Percentiles rank a stretch among this genome's conserved stretches.
Evolutionary conservation across 2,113 vertebrate species (phyloP).

Genomic region (Brevimyrus niger): DNA sequence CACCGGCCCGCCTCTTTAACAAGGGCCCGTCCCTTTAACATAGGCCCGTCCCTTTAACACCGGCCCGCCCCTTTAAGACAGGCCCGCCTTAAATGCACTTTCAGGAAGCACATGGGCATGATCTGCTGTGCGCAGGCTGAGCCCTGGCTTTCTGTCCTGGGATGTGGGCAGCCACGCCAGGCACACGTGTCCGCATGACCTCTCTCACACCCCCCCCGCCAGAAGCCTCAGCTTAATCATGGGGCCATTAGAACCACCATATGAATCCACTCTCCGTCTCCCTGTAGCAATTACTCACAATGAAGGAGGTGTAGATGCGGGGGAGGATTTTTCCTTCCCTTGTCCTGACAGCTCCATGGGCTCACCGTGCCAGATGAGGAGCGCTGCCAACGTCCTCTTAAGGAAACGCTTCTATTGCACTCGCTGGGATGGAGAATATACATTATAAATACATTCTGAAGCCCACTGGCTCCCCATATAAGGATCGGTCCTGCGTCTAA

Average conservation of each 20-base stretch:
- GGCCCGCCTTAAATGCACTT: neutral
- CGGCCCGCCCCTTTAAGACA: neutral
- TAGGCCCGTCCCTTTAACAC: neutral
- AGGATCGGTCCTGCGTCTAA: slow-evolving; percentile 13
- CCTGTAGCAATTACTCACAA: slow-evolving; percentile 17
- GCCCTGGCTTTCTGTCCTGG: neutral
- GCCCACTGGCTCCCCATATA: slow-evolving; percentile 1
- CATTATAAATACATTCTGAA: slow-evolving; percentile 29
- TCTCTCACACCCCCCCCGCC: neutral
- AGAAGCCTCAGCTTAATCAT: slow-evolving; percentile 34
- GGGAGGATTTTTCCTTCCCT: neutral
- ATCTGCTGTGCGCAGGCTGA: neutral
- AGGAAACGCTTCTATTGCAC: slow-evolving; percentile 20
- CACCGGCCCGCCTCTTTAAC: neutral
- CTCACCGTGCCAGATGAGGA: neutral
- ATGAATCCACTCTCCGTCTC: slow-evolving; percentile 23
- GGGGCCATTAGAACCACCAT: slow-evolving; percentile 27
- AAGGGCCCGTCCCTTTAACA: neutral
- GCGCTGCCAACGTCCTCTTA: slow-evolving; percentile 15
- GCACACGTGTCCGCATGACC: neutral
- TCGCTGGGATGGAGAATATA: slow-evolving; percentile 21
- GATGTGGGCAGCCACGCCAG: neutral
- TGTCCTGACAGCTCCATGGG: slow-evolving; percentile 5
- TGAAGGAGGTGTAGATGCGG: neutral
- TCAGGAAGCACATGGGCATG: neutral